Percentiles rank a stretch among this genome's conserved stretches.
phyloP scores from a whole-genome alignment of 2,888 invertebrate species.

The Hipparchia sbordonii region DNA sequence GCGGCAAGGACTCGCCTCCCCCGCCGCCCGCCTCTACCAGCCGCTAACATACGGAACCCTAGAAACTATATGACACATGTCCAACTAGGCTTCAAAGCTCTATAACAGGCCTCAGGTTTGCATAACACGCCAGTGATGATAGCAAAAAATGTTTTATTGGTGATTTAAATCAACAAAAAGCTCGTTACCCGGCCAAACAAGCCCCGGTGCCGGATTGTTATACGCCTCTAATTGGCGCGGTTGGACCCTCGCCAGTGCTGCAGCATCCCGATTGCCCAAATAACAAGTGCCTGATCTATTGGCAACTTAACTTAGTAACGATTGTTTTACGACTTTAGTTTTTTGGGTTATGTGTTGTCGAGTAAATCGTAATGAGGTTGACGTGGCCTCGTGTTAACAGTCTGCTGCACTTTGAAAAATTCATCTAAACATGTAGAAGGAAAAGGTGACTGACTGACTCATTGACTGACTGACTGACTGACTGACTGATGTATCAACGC shows the following conservation, averaged over 20 bases:
- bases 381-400: too few species aligned
- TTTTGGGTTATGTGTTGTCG: too few species aligned
- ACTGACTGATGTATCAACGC: too few species aligned
- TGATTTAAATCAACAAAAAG: constrained; percentile 19
- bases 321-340: not conserved
- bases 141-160: constrained; percentile 15
- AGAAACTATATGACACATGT: not conserved
- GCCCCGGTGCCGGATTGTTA: not conserved
- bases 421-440: too few species aligned
- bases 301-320: constrained; percentile 4
- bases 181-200: constrained; percentile 16
- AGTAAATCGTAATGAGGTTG: too few species aligned
- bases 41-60: too few species aligned
- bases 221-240: constrained; percentile 17
- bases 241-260: constrained; percentile 16
- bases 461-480: too few species aligned
- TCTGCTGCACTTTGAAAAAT: too few species aligned
- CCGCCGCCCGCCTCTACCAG: too few species aligned
- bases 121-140: constrained; percentile 8
- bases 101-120: not conserved
- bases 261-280: constrained; percentile 7
- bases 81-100: not conserved
- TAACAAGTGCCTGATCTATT: constrained; percentile 17
- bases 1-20: too few species aligned
- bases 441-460: too few species aligned